Evolutionary conservation across 2,888 invertebrate species (phyloP).

Genomic region (Coelinius sp.): DNA sequence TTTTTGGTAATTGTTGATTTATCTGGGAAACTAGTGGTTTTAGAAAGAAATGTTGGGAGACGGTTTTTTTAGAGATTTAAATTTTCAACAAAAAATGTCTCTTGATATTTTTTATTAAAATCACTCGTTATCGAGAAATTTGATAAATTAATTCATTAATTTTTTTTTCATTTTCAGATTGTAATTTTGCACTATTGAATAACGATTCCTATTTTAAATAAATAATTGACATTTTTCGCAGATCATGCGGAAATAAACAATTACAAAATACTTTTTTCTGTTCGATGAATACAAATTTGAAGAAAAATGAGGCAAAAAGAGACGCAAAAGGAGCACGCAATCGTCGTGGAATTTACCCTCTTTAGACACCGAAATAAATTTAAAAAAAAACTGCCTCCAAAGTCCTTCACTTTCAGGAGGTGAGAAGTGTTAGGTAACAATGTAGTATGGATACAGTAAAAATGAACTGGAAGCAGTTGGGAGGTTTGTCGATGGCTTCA

Average conservation of each 20-base stretch:
- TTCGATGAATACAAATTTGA: background rate
- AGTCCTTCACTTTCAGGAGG: constrained; percentile 28
- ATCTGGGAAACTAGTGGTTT: too few species aligned
- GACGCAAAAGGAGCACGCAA: background rate
- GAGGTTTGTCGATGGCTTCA: constrained; percentile 50
- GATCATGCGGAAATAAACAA: background rate
- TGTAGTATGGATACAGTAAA: constrained; percentile 45
- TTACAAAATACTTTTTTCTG: background rate
- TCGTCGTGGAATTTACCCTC: constrained; percentile 4
- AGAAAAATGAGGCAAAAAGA: background rate
- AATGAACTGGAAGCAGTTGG: constrained; percentile 39
- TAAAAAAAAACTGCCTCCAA: background rate
- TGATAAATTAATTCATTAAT: too few species aligned
- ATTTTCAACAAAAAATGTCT: too few species aligned
- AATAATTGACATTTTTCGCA: background rate
- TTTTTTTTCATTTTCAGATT: background rate
- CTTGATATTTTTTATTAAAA: too few species aligned
- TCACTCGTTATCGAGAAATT: too few species aligned
- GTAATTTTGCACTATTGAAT: background rate
- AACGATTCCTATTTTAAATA: background rate
- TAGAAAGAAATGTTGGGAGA: too few species aligned
- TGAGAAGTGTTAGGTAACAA: constrained; percentile 53
- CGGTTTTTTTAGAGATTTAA: too few species aligned
- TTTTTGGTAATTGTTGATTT: background rate
- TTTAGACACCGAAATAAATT: background rate